phyloP scores from a whole-genome alignment of 1,140 invertebrate genomes.

The Ylistrum balloti region DNA sequence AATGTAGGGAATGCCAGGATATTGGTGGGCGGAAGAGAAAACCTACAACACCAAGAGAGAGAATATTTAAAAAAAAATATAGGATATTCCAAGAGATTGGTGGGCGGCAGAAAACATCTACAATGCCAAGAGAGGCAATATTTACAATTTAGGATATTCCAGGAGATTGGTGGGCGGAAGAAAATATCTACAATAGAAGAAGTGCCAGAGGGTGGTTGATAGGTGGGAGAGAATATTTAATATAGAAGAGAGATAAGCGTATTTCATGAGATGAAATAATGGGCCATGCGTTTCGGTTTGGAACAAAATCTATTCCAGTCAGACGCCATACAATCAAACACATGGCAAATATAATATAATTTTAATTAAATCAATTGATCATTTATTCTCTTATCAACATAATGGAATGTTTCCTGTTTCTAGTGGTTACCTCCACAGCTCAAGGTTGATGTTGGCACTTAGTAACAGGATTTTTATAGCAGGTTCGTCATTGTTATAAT shows the following conservation, averaged over 20 bases:
- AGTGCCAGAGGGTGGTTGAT: background rate
- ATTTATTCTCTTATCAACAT: background rate
- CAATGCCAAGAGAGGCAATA: no score
- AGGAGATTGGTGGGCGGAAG: background rate
- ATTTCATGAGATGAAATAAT: background rate
- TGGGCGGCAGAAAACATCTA: no score
- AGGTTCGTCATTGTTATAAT: background rate
- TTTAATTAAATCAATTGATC: conserved; percentile 40
- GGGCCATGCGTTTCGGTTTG: background rate
- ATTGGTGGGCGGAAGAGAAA: no score
- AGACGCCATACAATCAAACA: conserved; percentile 1
- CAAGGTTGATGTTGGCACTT: background rate
- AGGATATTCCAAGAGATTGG: no score
- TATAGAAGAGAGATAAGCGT: background rate
- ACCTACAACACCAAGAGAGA: no score
- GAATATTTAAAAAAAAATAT: no score
- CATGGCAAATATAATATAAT: conserved; percentile 35
- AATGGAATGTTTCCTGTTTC: conserved; percentile 28
- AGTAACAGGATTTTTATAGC: background rate
- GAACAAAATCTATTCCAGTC: background rate
- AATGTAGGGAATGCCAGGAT: no score
- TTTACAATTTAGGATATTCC: no score
- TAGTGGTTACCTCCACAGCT: background rate
- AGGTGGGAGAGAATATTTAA: background rate
- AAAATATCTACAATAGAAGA: background rate